These are phyloP conservation scores for Leptothorax acervorum DNA, from an alignment of 2,888 invertebrate species.

Conservation along the genomic window DNA sequence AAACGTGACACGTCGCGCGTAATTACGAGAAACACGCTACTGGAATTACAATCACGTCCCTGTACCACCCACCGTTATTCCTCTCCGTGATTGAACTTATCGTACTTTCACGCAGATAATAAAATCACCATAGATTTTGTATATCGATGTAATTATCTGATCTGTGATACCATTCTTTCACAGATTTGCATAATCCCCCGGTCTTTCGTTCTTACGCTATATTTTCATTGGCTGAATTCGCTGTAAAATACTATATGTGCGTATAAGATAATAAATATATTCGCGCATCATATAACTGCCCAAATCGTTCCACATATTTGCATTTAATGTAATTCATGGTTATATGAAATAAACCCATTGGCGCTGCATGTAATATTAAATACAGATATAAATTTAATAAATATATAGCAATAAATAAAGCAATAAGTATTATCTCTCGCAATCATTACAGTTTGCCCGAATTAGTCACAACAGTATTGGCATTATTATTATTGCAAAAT, in stretches of 20 bases:
- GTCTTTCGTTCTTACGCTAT: background rate
- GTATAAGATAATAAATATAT: constrained; percentile 5
- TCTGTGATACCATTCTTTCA: constrained; percentile 25
- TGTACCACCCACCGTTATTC: constrained; percentile 12
- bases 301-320: constrained; percentile 9
- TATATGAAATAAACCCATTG: background rate
- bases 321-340: background rate
- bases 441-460: background rate
- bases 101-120: constrained; percentile 45
- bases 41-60: constrained; percentile 35
- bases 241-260: background rate
- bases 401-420: constrained; percentile 8
- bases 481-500: background rate
- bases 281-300: background rate
- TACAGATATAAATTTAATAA: constrained; percentile 20
- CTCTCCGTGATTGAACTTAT: constrained; percentile 17
- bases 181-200: background rate
- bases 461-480: background rate
- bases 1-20: constrained; percentile 48
- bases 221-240: constrained; percentile 5
- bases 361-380: background rate
- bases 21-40: constrained; percentile 34
- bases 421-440: background rate
- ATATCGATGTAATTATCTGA: constrained; percentile 27
- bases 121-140: constrained; percentile 33